Base-by-base conservation (phyloP, 2,797 vertebrate species). In the Gallirallus australis region DNA sequence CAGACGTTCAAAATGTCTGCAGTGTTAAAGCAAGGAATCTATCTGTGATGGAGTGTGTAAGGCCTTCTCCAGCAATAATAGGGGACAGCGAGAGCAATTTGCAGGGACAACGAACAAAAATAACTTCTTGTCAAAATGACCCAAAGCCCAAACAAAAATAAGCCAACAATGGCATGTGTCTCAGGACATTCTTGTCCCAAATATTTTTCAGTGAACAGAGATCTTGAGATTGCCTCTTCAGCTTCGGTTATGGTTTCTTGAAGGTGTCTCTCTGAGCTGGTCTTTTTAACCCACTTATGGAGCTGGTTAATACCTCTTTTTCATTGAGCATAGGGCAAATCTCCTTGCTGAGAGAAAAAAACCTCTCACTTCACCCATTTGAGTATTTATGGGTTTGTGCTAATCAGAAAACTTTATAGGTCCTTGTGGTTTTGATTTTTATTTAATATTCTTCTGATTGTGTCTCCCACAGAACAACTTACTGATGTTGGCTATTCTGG, bases 401-500 rank as follows among this genome's bases (percentile, higher is more conserved):
- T 76, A 71, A 39, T 42, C 15, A n/a, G 9, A 57, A 80, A 68
- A 45, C 37, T 54, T 8, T 80, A 33, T 12, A 28, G 5, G 12
- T 60, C 89, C 45, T 45, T 56, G 12, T 61, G 27, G 15, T 15
- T 80, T 88, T 85, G 33, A 40, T 57, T 87, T 94, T 76, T 56
- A 39, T 57, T 77, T 47, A 52, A 42, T 80, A 11, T 77, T 45
- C 45, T 81, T 50, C 93, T 91, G 30, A 68, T 95, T 85, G 30
- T 84, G 56, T 94, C 50, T 95, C 35, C 90, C 79, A 11, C 93
- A 99, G 99, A 98, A 99, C 97, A 99, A 99, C 82, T 98, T 99
- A 61, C 72, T 99, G 97, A 99, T 99, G 99, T 92, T 99, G 96
- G 99, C 98, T 63, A 98, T 99, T 92, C 92, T 99, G 96, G 99